Evolutionary conservation across 2,797 vertebrate genomes (phyloP).

Genomic region (Graptemys geographica): DNA sequence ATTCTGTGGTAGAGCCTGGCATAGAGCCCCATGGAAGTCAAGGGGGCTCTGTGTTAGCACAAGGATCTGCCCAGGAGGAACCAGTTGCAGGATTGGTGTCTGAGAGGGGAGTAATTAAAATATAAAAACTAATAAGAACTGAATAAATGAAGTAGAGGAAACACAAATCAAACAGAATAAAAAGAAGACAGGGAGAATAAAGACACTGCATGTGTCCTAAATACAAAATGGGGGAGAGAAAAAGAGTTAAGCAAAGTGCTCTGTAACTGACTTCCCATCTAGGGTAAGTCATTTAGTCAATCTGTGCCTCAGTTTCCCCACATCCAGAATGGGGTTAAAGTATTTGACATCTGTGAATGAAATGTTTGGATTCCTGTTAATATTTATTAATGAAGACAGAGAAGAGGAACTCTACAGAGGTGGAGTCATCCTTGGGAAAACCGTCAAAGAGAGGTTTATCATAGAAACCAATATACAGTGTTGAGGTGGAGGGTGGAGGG

Average conservation of each 20-base stretch:
- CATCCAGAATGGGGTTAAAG: slow-evolving; percentile 23
- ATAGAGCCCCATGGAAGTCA: background rate
- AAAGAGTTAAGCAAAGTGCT: slow-evolving; percentile 17
- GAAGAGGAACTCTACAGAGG: slow-evolving; percentile 1
- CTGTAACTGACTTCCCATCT: slow-evolving; percentile 56
- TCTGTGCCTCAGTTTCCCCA: background rate
- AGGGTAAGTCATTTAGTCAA: slow-evolving; percentile 51
- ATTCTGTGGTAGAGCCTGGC: background rate
- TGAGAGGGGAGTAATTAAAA: slow-evolving; percentile 17
- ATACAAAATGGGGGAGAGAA: background rate
- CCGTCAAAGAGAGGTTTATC: background rate
- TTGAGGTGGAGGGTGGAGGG: background rate
- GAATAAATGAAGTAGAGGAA: background rate
- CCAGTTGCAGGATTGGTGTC: background rate
- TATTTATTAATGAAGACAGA: background rate
- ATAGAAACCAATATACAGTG: background rate
- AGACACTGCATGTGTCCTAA: slow-evolving; percentile 15
- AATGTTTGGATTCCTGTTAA: slow-evolving; percentile 24
- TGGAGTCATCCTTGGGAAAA: background rate
- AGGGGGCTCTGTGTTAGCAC: background rate
- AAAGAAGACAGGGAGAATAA: background rate
- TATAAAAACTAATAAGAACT: background rate
- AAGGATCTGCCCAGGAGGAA: background rate
- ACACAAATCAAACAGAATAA: background rate
- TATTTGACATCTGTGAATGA: slow-evolving; percentile 36